Evolutionary conservation across 2,113 vertebrate genomes (phyloP), one percentile per base, ranked within the genome.

Genomic region (Nesogale talazaci): DNA sequence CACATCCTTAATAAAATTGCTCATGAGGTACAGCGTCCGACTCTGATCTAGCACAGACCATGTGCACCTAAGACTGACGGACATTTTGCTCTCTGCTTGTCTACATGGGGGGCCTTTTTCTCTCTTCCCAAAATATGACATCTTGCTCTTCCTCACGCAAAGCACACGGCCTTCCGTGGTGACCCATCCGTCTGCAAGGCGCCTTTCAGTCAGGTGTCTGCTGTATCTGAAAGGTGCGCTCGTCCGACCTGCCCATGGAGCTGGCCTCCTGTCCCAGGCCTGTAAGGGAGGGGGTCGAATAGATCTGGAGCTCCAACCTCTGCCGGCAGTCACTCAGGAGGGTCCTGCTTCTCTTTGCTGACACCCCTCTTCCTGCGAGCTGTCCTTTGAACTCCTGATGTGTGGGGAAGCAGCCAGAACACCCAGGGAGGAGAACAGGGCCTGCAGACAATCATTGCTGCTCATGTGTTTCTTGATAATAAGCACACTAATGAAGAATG

Each of bases 351-450:
- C 57, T 67, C 78, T 57, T 2, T 1, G 70, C 77, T n/a, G 31
- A 59, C 57, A 15, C 57, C 57, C 72, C 69, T 74, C 29, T 72
- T 74, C 20, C 79, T 93, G 65, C 6, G 75, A 88, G 83, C 86
- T 93, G 38, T 86, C 78, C 95, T 96, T 96, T 95, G 94, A 88
- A 93, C 93, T 96, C 63, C 34, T 46, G 61, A 76, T 93, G 82
- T 93, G 69, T 84, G 94, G 94, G 2, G 0, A 80, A 90, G 94
- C 92, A 85, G 61, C 83, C 80, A 86, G 19, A 88, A 88, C 96
- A 95, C 61, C 70, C 83, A 63, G 31, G 80, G 82, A 92, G 88
- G 42, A 36, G 84, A 34, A 5, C 59, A 38, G 63, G 77, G 34
- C 40, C 89, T 61, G 69, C 42, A 70, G 84, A 88, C 86, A 77